Evolutionary conservation across 2,888 invertebrate species (phyloP).

Genomic region (Cataglyphis albicans): DNA sequence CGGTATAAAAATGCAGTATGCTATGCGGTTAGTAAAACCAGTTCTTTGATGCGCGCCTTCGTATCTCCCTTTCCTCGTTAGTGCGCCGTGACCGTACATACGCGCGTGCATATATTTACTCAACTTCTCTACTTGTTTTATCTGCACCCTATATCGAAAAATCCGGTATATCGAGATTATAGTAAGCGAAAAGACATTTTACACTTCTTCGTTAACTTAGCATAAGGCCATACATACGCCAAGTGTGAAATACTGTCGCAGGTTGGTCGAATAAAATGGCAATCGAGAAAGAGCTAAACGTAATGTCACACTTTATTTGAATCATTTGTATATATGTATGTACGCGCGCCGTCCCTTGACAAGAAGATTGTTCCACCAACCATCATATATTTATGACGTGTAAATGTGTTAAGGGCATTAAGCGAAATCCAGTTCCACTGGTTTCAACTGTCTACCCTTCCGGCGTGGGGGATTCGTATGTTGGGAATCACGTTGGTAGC

Average conservation of each 20-base stretch:
- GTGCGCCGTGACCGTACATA: constrained; percentile 62
- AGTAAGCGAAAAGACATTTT: constrained; percentile 14
- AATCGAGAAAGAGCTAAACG: not conserved
- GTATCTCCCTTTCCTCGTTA: constrained; percentile 67
- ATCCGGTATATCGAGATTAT: not conserved
- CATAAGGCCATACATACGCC: not conserved
- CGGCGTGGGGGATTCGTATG: constrained; percentile 38
- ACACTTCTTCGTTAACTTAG: not conserved
- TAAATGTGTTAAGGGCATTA: constrained; percentile 36
- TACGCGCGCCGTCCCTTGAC: constrained; percentile 11
- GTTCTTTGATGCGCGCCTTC: constrained; percentile 70
- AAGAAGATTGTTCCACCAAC: constrained; percentile 40
- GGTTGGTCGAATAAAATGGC: constrained; percentile 29
- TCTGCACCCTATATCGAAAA: constrained; percentile 30
- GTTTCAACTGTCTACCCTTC: constrained; percentile 45
- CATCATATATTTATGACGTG: constrained; percentile 51
- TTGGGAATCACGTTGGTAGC: constrained; percentile 45
- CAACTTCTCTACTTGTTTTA: constrained; percentile 32
- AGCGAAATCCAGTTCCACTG: constrained; percentile 47
- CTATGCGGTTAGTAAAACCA: constrained; percentile 73
- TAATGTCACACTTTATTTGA: constrained; percentile 32
- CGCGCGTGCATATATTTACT: constrained; percentile 41
- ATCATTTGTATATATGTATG: not conserved
- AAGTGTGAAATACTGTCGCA: not conserved
- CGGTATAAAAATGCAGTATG: constrained; percentile 69